A percentile compares a stretch with the other conserved stretches of the same genome.
phyloP scores from a whole-genome alignment of 1,140 invertebrate species.

The Lycorma delicatula region DNA sequence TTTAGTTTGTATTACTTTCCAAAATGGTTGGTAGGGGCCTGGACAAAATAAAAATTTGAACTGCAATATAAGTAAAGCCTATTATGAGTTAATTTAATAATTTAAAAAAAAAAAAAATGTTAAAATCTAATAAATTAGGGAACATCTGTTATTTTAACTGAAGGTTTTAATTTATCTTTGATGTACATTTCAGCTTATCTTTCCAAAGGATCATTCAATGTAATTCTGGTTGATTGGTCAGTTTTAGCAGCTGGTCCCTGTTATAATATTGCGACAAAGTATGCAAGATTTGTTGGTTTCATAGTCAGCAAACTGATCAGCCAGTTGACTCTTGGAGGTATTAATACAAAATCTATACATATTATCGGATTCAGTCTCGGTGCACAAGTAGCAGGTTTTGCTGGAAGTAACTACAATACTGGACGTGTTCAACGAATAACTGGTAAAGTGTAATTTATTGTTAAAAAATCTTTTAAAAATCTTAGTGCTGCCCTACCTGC shows the following conservation, averaged over 20 bases:
- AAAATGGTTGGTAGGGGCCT: too few species aligned
- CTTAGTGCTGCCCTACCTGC: too few species aligned
- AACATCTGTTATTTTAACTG: too few species aligned
- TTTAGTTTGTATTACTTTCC: too few species aligned
- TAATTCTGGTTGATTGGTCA: constrained; percentile 9
- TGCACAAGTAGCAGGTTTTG: constrained; percentile 79
- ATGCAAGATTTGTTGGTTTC: not conserved
- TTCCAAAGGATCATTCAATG: not conserved
- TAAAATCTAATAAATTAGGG: too few species aligned
- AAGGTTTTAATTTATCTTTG: too few species aligned
- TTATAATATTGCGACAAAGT: not conserved
- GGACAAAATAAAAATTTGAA: too few species aligned
- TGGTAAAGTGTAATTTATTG: too few species aligned
- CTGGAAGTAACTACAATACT: constrained; percentile 43
- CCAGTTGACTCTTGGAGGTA: constrained; percentile 9
- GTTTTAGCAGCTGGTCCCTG: not conserved
- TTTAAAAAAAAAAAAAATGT: too few species aligned
- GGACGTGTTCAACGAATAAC: not conserved
- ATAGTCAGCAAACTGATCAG: constrained; percentile 5
- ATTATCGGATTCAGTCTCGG: constrained; percentile 56
- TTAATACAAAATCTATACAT: constrained; percentile 8
- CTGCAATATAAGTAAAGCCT: too few species aligned
- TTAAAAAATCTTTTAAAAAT: too few species aligned
- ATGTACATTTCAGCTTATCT: constrained; percentile 13
- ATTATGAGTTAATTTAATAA: too few species aligned